Percentiles rank a stretch among this genome's conserved stretches.
Evolutionary conservation across 2,797 vertebrate genomes (phyloP).

Genomic region (Echiichthys vipera): DNA sequence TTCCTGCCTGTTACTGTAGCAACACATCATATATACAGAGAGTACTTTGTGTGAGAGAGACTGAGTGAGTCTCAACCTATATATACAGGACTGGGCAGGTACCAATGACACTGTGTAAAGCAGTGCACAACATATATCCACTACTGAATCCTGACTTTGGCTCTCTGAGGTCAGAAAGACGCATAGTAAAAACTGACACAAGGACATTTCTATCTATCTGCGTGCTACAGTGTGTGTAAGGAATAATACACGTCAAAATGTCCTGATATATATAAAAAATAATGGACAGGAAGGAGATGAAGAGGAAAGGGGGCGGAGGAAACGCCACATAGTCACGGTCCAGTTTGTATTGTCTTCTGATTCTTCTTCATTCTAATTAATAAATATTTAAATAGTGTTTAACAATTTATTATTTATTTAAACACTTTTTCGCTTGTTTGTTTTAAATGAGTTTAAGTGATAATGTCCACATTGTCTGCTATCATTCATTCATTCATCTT

Average conservation of each 20-base stretch:
- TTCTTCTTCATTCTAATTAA: too few species aligned
- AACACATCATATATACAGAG: conserved; percentile 24
- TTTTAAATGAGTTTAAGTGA: background rate
- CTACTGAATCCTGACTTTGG: too few species aligned
- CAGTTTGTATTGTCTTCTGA: background rate
- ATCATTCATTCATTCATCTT: too few species aligned
- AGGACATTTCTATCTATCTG: background rate
- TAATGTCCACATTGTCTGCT: background rate
- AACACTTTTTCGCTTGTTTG: too few species aligned
- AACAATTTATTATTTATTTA: too few species aligned
- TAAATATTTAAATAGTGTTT: background rate
- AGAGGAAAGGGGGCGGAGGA: background rate
- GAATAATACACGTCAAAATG: background rate
- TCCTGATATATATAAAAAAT: too few species aligned
- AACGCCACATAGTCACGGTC: background rate
- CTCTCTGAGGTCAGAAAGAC: background rate
- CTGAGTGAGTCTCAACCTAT: background rate
- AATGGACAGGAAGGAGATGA: background rate
- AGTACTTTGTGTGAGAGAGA: background rate
- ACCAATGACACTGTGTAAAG: background rate
- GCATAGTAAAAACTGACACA: background rate
- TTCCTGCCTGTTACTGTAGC: conserved; percentile 49
- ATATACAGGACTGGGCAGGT: background rate
- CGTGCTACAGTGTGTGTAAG: background rate
- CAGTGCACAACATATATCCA: background rate